Base-by-base conservation (phyloP, 2,888 invertebrate species). In the Conchocele bisecta region DNA sequence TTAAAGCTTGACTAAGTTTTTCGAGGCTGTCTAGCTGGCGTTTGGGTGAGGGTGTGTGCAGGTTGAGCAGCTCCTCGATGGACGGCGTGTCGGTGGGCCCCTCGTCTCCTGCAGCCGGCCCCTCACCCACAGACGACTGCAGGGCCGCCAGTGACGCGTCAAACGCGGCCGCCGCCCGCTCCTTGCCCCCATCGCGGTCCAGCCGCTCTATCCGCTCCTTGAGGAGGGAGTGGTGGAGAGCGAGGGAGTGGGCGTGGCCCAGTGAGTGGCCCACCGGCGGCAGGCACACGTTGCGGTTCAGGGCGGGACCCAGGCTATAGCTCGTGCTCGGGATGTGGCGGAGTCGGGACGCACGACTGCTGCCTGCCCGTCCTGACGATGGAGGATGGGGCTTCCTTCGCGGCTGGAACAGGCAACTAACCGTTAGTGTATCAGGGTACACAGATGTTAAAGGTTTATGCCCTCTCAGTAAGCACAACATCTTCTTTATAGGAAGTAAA, bases 211-310 rank as follows among this genome's bases (percentile, higher is more conserved):
- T 76, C 37, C 64, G 61, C 53, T 58, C 76, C 59, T 51, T 82
- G 26, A 60, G 65, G 37, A 64, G 68, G 42, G 64, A 79, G 56
- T 57, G 78, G 26, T 70, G 70, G 50, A 75, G 53, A 24, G 73
- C 64, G 9, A 75, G 58, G 4, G 75, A 79, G 54, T 79, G 72
- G 41, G 71, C 70, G n/a, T n/a, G n/a, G 35, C 72, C 69, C 15
- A 82, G 77, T 0, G 83, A 79, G 58, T 86, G 83, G 17, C 88
- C 88, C 4, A 89, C 87, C 11, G 90, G 89, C 7, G 90, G 90
- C 59, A 90, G 83, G 77, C 89, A 87, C 20, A 84, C 74, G 66
- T 88, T 90, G 61, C 83, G 83, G 72, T 89, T 89, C 28, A 89
- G 74, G 20, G 81, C 73, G 48, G 82, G 83, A 65, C 82, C 81